These are phyloP conservation scores for Harpagifer antarcticus DNA, from an alignment of 2,797 vertebrate species.

Conservation along the genomic window DNA sequence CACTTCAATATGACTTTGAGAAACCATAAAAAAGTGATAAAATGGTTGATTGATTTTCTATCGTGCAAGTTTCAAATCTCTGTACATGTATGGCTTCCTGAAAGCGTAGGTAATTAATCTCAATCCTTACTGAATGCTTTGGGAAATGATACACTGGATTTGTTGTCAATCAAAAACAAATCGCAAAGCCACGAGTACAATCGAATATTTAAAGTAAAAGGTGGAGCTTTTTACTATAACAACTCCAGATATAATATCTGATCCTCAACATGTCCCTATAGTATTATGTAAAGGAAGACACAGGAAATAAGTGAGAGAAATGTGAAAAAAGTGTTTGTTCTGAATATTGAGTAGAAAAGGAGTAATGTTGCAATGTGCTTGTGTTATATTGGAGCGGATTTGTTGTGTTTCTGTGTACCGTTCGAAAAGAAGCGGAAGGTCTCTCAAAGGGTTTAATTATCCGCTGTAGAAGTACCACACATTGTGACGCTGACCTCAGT, in stretches of 20 bases:
- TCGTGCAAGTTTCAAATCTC: conserved; percentile 35
- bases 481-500: conserved; percentile 72
- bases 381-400: conserved; percentile 37
- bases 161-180: conserved; percentile 12
- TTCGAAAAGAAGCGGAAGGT: conserved; percentile 43
- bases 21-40: conserved; percentile 37
- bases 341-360: conserved; percentile 25
- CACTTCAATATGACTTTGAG: conserved; percentile 14
- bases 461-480: conserved; percentile 67
- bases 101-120: conserved; percentile 26
- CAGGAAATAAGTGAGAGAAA: neutral
- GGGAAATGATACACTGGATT: conserved; percentile 15
- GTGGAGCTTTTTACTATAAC: neutral
- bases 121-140: conserved; percentile 20
- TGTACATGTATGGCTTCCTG: conserved; percentile 14
- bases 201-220: neutral
- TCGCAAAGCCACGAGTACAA: neutral
- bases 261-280: conserved; percentile 7
- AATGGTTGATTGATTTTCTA: conserved; percentile 30
- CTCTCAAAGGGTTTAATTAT: conserved; percentile 83
- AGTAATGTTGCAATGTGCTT: conserved; percentile 9
- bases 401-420: conserved; percentile 35
- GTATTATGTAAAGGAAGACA: conserved; percentile 8
- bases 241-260: conserved; percentile 9
- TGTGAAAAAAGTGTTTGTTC: conserved; percentile 28